Evolutionary conservation across 2,797 vertebrate genomes (phyloP), one percentile per base, ranked within the genome.

Genomic region (Cygnus olor): DNA sequence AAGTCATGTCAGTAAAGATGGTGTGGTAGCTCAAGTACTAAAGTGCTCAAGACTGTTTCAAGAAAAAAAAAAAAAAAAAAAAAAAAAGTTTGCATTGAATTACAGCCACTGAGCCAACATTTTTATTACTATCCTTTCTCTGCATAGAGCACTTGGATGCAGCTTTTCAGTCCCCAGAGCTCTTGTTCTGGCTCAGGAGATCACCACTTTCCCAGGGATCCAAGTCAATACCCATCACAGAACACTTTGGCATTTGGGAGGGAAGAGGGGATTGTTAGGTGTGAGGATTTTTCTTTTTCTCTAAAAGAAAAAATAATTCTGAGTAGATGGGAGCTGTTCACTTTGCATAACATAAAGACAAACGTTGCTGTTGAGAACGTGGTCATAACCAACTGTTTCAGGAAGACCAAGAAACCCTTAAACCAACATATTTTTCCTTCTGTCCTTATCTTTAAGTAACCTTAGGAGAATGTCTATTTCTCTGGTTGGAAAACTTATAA

Each of bases 261-360:
- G 0, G 1, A 24, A 81, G 17, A 60, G 1, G 15, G 10, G 58
- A 16, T 47, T 64, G 6, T 9, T 38, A 9, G 0, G 1, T 11
- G 36, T 63, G 27, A 25, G 60, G 60, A 24, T 24, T 49, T 54
- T 27, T 47, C 36, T 22, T 27, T 22, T 34, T 16, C 27, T 57
- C 32, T 64, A 34, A 71, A 63, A 7, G 0, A 3, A 1, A 6
- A 2, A 76, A 24, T 28, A 38, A 1, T 56, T 89, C 51, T 77
- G 32, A 76, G 24, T 18, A 38, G 18, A 19, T 47, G 9, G 17
- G 28, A 85, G 3, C 9, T 66, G 3, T 58, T 73, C 11, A 27
- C 9, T 47, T 78, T 60, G 16, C 20, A 54, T 32, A 70, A 74
- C 14, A 58, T 8, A 18, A 79, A 40, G 24, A 14, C 7, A 66